phyloP scores from a whole-genome alignment of 2,113 vertebrate species.

The Indicator maculatus region DNA sequence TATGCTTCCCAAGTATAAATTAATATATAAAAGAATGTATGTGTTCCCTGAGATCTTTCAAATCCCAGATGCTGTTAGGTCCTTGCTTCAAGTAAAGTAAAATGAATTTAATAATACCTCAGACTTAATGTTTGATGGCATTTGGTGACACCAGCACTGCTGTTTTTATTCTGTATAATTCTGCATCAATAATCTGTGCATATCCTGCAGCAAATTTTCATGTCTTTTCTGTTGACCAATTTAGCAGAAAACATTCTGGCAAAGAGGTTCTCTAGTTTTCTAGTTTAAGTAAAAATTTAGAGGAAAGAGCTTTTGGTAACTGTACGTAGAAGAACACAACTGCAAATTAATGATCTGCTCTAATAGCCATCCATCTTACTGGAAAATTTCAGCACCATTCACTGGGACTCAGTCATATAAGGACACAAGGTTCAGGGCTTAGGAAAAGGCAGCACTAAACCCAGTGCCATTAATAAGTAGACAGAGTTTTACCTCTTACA shows the following conservation, averaged over 20 bases:
- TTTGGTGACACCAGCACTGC: neutral
- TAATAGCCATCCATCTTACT: neutral
- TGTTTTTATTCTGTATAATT: neutral
- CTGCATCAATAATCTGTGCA: neutral
- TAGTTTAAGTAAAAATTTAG: neutral
- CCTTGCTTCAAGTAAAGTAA: neutral
- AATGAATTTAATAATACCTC: neutral
- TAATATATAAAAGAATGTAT: neutral
- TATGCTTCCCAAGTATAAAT: neutral
- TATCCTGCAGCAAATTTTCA: neutral
- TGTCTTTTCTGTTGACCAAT: neutral
- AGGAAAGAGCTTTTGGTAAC: neutral
- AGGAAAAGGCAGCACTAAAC: neutral
- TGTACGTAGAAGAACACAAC: neutral
- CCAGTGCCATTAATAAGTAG: neutral
- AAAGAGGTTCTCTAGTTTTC: neutral
- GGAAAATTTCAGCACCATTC: neutral
- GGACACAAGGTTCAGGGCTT: neutral
- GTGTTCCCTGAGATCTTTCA: neutral
- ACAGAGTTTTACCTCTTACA: neutral
- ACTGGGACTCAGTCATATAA: neutral
- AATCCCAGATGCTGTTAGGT: neutral
- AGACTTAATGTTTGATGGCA: neutral
- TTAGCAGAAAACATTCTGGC: neutral
- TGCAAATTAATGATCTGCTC: neutral